Evolutionary conservation across 2,113 vertebrate genomes (phyloP), one percentile per base, ranked within the genome.

Genomic region (Sinocyclocheilus maitianheensis): DNA sequence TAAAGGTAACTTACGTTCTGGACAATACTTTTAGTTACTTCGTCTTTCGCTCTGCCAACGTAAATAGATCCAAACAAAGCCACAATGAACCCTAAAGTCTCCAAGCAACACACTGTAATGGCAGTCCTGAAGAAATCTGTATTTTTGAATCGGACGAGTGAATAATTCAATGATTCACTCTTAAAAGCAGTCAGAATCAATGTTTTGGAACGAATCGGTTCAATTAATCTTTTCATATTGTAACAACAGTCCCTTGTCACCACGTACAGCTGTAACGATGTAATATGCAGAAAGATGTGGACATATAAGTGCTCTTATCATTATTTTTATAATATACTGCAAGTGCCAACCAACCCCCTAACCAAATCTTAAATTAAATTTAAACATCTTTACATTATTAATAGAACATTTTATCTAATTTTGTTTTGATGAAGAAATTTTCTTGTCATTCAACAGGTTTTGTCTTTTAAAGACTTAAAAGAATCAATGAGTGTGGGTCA

Each of bases 381-480:
- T 20, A 37, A 71, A 37, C 30, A 37, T 37, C 14, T 69, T 10
- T 18, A 10, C 2, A 72, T 40, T 22, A 11, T 20, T 37, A 40
- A 18, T 71, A 4, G 3, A 69, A 69, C 30, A 18, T 69, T 37
- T 37, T 9, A 37, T 34, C 14, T 18, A 2, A 34, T 37, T 69
- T 69, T 37, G 14, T 34, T 69, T 69, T 69, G 6, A 65, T 5
- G n/a, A 69, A 18, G 10, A 71, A 67, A 11, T 18, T 3, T 40
- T 10, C 18, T 48, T 12, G 69, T 22, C 58, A n/a, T 0, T 43
- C 18, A 72, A 22, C 18, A n/a, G 18, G 9, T 40, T 72, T 37
- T 40, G 69, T 72, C 69, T 72, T 69, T 37, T 72, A n/a, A 72
- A 40, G 4, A n/a, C 20, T 72, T 72, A 40, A 72, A 72, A 22